Conservation (phyloP, 2,113 vertebrate species). For the Emydura subglobosa region DNA sequence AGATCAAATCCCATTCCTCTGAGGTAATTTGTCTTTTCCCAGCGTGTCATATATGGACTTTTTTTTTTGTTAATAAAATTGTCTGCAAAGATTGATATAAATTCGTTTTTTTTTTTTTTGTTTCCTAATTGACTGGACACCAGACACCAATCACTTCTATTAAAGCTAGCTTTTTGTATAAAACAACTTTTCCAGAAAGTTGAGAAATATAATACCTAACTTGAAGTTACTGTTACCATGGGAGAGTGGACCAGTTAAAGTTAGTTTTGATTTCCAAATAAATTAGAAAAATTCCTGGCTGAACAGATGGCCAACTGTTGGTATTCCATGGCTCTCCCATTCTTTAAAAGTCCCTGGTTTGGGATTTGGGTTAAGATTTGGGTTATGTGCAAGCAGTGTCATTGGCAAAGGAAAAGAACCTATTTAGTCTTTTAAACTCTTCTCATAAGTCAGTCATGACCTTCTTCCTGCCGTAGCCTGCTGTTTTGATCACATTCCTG, state of each 20-base stretch:
- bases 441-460: neutral
- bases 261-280: neutral
- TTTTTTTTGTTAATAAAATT: neutral
- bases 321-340: neutral
- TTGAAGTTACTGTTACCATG: neutral
- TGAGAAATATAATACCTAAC: neutral
- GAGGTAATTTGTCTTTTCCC: neutral
- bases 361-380: neutral
- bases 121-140: neutral
- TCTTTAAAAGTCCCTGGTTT: neutral
- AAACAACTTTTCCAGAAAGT: neutral
- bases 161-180: neutral
- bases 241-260: neutral
- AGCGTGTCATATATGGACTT: neutral
- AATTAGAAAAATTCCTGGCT: neutral
- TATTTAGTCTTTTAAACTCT: slow-evolving; percentile 48
- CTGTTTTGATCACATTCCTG: neutral
- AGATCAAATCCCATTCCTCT: neutral
- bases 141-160: neutral
- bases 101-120: neutral
- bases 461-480: neutral
- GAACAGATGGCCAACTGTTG: neutral
- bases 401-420: neutral
- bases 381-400: neutral
- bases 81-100: neutral